These are phyloP conservation scores for Muraenolepis orangiensis DNA, from an alignment of 2,797 vertebrate species.

Conservation along the genomic window DNA sequence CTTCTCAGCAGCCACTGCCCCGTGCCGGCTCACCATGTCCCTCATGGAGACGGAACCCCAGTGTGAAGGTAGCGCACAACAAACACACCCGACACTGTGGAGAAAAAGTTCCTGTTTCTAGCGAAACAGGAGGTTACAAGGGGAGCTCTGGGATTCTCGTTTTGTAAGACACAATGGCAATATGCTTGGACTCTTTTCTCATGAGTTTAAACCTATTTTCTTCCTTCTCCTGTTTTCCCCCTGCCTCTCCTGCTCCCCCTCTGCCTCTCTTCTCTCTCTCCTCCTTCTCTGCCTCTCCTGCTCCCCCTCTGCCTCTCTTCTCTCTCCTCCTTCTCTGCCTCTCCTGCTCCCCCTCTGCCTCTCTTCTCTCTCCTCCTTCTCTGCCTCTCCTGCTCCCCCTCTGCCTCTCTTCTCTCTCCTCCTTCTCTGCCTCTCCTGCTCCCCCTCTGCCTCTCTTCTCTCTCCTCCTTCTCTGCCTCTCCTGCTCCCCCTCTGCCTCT, in stretches of 20 bases:
- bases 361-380: not conserved
- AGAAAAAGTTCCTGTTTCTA: not conserved
- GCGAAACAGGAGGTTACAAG: not conserved
- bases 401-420: too few species aligned
- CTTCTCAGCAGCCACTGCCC: slow-evolving; percentile 12
- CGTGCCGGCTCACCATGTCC: slow-evolving; percentile 47
- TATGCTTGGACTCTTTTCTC: not conserved
- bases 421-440: too few species aligned
- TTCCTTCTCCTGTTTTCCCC: not conserved
- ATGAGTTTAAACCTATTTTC: not conserved
- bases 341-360: not conserved
- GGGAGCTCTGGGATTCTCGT: not conserved
- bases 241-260: too few species aligned
- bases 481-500: too few species aligned
- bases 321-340: not conserved
- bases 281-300: too few species aligned
- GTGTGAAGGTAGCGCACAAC: not conserved
- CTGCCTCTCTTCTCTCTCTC: not conserved
- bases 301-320: too few species aligned
- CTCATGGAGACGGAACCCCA: slow-evolving; percentile 55
- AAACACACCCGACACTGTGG: not conserved
- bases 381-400: not conserved
- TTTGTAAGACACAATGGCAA: not conserved
- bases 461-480: too few species aligned
- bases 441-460: not conserved